These are phyloP conservation scores for Acrocyrtus sp. DNA, from an alignment of 2,888 invertebrate genomes.

Conservation along the genomic window DNA sequence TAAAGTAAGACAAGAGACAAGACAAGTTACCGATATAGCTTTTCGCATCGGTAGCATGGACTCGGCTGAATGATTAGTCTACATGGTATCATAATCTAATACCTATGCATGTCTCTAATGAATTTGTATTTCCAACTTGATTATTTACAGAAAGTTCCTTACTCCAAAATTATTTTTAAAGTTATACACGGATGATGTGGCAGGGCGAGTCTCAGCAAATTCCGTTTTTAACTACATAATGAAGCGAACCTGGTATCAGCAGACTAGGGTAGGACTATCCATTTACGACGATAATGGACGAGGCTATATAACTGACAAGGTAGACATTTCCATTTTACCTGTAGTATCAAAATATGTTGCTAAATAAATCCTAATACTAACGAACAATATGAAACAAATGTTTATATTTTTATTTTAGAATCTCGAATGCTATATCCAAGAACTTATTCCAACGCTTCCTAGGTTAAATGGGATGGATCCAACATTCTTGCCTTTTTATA, in stretches of 20 bases:
- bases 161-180: constrained; percentile 89
- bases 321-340: too few relatives aligned
- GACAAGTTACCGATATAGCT: too few relatives aligned
- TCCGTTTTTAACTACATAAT: constrained; percentile 95
- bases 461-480: constrained; percentile 91
- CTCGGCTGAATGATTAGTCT: too few relatives aligned
- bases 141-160: constrained; percentile 69
- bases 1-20: constrained; percentile 23
- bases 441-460: constrained; percentile 90
- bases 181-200: constrained; percentile 84
- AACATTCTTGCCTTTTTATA: constrained; percentile 95
- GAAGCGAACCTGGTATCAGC: constrained; percentile 94
- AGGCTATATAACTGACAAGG: constrained; percentile 86
- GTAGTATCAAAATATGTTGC: too few relatives aligned
- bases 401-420: constrained; percentile 82
- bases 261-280: constrained; percentile 92
- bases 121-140: background rate
- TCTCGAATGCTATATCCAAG: constrained; percentile 93
- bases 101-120: background rate
- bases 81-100: too few relatives aligned
- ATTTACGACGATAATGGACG: constrained; percentile 93
- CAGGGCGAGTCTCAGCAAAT: constrained; percentile 87
- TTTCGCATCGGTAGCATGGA: too few relatives aligned
- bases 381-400: too few relatives aligned
- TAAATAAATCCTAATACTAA: background rate